Base-by-base conservation (phyloP, 2,888 invertebrate species). In the Lapara coniferarum region DNA sequence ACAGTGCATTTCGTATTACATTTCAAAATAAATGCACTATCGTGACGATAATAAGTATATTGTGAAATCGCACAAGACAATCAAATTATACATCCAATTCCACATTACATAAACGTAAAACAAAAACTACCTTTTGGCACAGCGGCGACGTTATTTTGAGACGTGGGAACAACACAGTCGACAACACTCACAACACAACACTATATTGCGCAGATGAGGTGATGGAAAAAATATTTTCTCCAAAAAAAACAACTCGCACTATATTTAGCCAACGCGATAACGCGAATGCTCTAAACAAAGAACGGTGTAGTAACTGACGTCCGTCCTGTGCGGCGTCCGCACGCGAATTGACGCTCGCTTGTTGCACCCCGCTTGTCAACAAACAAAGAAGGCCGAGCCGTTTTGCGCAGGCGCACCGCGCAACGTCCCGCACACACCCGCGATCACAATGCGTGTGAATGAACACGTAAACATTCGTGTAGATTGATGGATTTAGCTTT, bases 341-440 rank as follows among this genome's bases (percentile, higher is more conserved):
- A 80, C 87, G 85, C 85, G 85, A 86, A 86, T 69, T 81, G 81
- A 81, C 80, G 75, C 75, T 70, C 58, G 68, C 70, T 69, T 84
- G 80, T 83, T 83, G 84, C 82, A 79, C 78, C 79, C 81, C 77
- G 92, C 92, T 92, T 92, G 92, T 92, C 92, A 92, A 92, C 92
- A 92, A 92, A 92, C 92, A 92, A 91, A 92, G 92, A 90, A 88
- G 87, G 89, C 88, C 79, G 80, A 75, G 78, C 78, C 81, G 83
- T 81, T 82, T 75, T 82, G 89, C 89, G 89, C 91, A 89, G 84
- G 88, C 89, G 89, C 88, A 81, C 63, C 78, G 37, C 52, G 66
- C 84, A 82, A 81, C 86, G 84, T 85, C 85, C 77, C 86, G 85
- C 88, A 78, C 88, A 86, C 86, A 87, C 70, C 52, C 56, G 16